Evolutionary conservation across 2,888 invertebrate species (phyloP).

Genomic region (Caenorhabditis zanzibari): DNA sequence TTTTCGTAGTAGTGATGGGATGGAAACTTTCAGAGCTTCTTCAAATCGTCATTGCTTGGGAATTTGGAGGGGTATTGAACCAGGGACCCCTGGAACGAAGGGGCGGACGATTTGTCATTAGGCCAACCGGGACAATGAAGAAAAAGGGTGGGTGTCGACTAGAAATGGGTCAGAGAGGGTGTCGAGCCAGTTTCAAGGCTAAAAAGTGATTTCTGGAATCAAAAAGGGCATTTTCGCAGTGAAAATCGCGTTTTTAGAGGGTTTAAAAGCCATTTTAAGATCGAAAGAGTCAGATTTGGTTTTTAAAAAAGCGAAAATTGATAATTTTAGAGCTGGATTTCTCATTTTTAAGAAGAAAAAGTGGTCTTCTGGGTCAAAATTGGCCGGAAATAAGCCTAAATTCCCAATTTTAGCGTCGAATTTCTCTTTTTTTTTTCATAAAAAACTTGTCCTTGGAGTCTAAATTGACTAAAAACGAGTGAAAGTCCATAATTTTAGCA

Average conservation of each 20-base stretch:
- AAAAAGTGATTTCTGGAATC: neutral
- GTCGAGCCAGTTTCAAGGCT: neutral
- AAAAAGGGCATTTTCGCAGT: neutral
- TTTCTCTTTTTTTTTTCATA: no score
- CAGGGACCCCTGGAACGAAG: neutral
- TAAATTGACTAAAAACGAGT: no score
- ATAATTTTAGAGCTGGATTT: no score
- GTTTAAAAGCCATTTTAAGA: neutral
- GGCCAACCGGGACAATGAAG: neutral
- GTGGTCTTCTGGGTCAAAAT: no score
- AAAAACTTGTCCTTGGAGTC: no score
- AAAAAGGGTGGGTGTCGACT: neutral
- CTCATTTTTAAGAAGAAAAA: no score
- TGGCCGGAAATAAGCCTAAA: no score
- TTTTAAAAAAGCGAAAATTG: no score
- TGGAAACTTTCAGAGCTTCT: constrained; percentile 49
- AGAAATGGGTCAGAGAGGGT: neutral
- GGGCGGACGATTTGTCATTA: neutral
- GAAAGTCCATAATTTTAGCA: no score
- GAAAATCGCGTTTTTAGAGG: no score
- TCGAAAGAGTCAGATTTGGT: neutral
- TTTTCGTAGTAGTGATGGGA: neutral
- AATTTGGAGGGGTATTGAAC: neutral
- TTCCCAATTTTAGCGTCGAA: neutral
- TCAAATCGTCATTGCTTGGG: constrained; percentile 51